Base-by-base conservation (phyloP, 1,140 invertebrate genomes). In the Amphibalanus amphitrite region DNA sequence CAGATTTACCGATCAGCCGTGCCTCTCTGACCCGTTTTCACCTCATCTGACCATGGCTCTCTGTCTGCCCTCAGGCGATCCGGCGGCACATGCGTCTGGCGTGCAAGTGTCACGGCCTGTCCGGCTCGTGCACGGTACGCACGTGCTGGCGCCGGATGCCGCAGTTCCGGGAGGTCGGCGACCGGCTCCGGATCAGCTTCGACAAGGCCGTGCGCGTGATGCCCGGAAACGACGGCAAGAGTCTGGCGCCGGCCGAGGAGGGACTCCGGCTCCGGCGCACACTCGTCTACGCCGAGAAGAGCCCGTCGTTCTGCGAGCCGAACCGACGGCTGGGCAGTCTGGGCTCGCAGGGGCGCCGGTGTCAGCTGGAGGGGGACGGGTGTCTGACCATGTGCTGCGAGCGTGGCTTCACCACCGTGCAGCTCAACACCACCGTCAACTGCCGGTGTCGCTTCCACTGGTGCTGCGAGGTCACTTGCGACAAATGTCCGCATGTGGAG, bases 381-480 rank as follows among this genome's bases (percentile, higher is more conserved):
- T 88, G 86, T 77, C 81, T 84, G 75, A 77, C 84, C 13, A 81
- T 88, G 74, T 88, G 86, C 78, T 88, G 86, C 78, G 86, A 85
- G 10, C 78, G 86, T 40, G 86, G 86, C 6, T 86, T 85, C 77
- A 83, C 85, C 74, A 85, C 84, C 28, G 84, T 84, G 77, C 79
- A 82, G 75, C 69, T 74, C 4, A 71, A 72, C 71, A 73, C 73
- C 26, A 71, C 73, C 73, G 91, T 95, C 80, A 85, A 93, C 74
- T 97, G 94, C 80, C 88, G 90, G 75, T 97, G 95, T 82, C 95
- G 89, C 77, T 97, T 93, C 83, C 91, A 95, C 79, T 97, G 94
- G 94, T 97, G 95, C 81, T 97, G 95, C 83, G 89, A 95, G 82
- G 95, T 97, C 73, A 92, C 93, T 81, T 97, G 94, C 82, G 91